Conservation (phyloP, 2,113 vertebrate species). For the Eclectus roratus region DNA sequence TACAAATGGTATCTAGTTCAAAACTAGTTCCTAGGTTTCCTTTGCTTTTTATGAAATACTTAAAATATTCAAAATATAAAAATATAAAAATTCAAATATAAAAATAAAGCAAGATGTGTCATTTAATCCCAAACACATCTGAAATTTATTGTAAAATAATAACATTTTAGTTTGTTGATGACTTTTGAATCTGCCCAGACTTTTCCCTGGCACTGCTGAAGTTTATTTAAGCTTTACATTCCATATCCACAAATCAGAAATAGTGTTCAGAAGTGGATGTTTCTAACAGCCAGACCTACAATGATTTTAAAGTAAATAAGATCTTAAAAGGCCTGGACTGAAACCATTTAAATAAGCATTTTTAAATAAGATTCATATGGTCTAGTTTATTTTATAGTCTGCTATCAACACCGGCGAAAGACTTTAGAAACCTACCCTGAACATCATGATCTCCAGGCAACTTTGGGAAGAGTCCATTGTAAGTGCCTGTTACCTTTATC, state of each 20-base stretch:
- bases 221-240: background rate
- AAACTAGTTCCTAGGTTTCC: background rate
- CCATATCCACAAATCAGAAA: background rate
- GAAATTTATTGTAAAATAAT: background rate
- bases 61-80: background rate
- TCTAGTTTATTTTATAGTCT: background rate
- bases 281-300: background rate
- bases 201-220: background rate
- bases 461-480: constrained; percentile 66
- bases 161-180: background rate
- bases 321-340: background rate
- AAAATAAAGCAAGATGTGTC: background rate
- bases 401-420: background rate
- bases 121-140: background rate
- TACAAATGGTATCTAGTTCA: background rate
- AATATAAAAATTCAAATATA: background rate
- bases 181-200: background rate
- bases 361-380: background rate
- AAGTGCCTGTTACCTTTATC: constrained; percentile 62
- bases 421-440: constrained; percentile 66
- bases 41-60: background rate
- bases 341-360: background rate
- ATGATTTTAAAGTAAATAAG: background rate
- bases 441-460: constrained; percentile 65
- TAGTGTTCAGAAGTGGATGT: background rate